Base-by-base conservation (phyloP, 2,888 invertebrate genomes). In the Tupiocoris notatus region DNA sequence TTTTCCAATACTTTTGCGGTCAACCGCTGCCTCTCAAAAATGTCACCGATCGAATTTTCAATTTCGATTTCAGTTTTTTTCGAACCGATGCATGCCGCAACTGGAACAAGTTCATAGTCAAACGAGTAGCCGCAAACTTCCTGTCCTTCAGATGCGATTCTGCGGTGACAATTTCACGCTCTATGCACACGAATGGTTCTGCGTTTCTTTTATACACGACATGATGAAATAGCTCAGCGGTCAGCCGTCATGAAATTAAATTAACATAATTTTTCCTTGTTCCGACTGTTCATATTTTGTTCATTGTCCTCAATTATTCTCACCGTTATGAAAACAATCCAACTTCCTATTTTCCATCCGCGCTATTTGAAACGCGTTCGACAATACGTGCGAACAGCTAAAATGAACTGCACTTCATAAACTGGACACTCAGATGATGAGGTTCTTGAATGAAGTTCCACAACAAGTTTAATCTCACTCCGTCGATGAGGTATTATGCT, bases 401-500 rank as follows among this genome's bases (percentile, higher is more conserved):
- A 39, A 39, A 39, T 39, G 39, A 12, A 39, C 3, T 39, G 39
- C 39, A 7, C 39, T 39, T 39, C 12, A 3, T 39, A 3, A 39
- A 39, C 3, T 39, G 39, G 39, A 39, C 39, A 39, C 39, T 39
- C 39, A 39, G 39, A 39, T 39, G 39, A 39, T 39, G 39, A 39
- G 39, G 39, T 39, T 39, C 39, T 61, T 17, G 25, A 68, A 58
- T 58, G 68, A 70, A 70, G 23, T 70, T 70, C 70, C 22, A 70
- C 17, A 59, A 70, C 59, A 56, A 39, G 54, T 70, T 59, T 70
- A 70, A 70, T 59, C 25, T 22, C 25, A 17, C 70, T 70, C 70
- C n/a, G 59, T 17, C 18, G 25, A 63, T 63, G 59, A 59, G 24
- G 21, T 3, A 7, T 7, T 22, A 66, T 59, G 70, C 70, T 24